Percentiles rank a stretch among this genome's conserved stretches.
phyloP scores from a whole-genome alignment of 1,140 invertebrate species.

The Halyomorpha halys region DNA sequence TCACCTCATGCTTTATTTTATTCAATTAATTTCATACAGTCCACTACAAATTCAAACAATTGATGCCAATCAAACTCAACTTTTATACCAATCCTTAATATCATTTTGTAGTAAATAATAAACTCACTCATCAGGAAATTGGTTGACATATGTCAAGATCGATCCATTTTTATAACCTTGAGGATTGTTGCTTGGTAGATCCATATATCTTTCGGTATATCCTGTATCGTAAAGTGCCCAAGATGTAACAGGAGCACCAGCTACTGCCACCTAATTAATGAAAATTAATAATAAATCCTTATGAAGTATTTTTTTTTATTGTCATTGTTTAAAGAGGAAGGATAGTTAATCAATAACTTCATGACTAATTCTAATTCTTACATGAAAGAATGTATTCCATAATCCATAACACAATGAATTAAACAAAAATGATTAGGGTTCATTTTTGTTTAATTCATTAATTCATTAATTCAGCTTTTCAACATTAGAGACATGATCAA shows the following conservation, averaged over 20 bases:
- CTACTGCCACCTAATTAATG: slow-evolving; percentile 59
- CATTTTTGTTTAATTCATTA: no score
- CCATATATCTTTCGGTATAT: slow-evolving; percentile 97
- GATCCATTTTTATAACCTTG: slow-evolving; percentile 68
- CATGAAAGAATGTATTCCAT: not conserved
- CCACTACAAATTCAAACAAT: no score
- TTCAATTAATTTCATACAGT: no score
- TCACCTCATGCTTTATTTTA: no score
- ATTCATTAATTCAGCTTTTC: no score
- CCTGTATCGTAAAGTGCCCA: slow-evolving; percentile 93
- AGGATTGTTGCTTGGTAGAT: slow-evolving; percentile 69
- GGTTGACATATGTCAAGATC: slow-evolving; percentile 64
- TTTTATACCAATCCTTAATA: not conserved
- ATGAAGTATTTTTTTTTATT: no score
- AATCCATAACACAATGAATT: no score
- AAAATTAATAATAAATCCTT: slow-evolving; percentile 10
- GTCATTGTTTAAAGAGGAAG: not conserved
- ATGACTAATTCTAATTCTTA: not conserved
- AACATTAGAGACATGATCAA: no score
- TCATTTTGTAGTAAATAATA: slow-evolving; percentile 1
- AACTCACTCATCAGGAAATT: slow-evolving; percentile 82
- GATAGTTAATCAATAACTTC: not conserved
- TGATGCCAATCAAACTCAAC: no score
- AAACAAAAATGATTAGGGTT: no score
- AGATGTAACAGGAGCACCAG: slow-evolving; percentile 92